Percentiles rank a stretch among this genome's conserved stretches.
These are phyloP conservation scores for Myotis pilosus DNA, from an alignment of 2,797 vertebrate species.

Conservation along the genomic window DNA sequence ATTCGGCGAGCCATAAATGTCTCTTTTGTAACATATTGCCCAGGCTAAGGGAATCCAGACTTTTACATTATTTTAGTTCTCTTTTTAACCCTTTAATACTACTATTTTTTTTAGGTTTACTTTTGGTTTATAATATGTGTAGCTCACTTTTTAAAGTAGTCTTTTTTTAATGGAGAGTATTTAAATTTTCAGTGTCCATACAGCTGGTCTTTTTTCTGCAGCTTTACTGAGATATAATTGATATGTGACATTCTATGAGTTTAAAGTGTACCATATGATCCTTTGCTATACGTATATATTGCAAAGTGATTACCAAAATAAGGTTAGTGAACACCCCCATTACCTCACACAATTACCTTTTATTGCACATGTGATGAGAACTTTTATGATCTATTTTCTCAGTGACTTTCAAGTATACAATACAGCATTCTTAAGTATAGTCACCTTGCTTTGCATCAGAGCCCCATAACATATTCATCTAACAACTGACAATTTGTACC, in stretches of 20 bases:
- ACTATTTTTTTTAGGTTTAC: conserved; percentile 9
- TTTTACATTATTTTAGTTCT: not conserved
- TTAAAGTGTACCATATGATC: not conserved
- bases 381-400: not conserved
- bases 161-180: conserved; percentile 10
- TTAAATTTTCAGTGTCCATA: not conserved
- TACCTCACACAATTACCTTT: not conserved
- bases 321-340: not conserved
- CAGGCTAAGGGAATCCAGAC: not conserved
- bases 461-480: not conserved
- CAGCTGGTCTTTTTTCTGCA: not conserved
- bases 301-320: not conserved
- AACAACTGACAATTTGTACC: not conserved
- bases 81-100: conserved; percentile 11
- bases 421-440: not conserved
- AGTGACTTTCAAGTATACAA: not conserved
- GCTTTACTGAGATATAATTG: not conserved
- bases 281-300: not conserved
- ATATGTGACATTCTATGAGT: not conserved
- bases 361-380: not conserved
- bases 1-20: not conserved
- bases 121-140: not conserved
- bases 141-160: not conserved
- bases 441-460: not conserved
- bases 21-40: not conserved